Evolutionary conservation across 2,113 vertebrate species (phyloP), one percentile per base, ranked within the genome.

Genomic region (Nothoprocta perdicaria): DNA sequence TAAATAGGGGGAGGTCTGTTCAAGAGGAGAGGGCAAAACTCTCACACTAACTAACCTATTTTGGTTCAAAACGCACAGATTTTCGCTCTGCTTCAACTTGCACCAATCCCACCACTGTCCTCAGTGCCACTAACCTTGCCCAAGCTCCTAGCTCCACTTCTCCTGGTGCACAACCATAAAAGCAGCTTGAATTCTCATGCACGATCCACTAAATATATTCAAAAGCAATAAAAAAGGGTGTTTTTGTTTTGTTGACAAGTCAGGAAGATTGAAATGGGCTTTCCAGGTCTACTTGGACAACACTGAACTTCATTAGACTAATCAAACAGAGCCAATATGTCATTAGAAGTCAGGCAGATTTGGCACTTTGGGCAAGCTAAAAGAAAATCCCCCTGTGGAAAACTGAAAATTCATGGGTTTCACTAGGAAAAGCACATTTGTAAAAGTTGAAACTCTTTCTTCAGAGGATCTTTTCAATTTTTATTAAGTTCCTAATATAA

Each of bases 301-400:
- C 6, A 11, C 43, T 2, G 0, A 4, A 6, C 60, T 75, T 55
- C 12, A 14, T 6, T 24, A 10, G 14, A 14, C 5, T 40, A 23
- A 72, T n/a, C 10, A 21, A 87, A 22, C 7, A 43, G 6, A 62
- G 19, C 1, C 18, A 52, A 31, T 10, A 61, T 2, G 23, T 8
- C 24, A 31, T 5, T 72, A 66, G 45, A 73, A 58, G 31, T 7
- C 14, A 10, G 52, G 6, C 16, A 12, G 52, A 73, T 19, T 15
- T n/a, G 31, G 15, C 18, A 31, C 9, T 81, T 61, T 27, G 50
- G 26, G 26, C 24, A 87, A 66, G 40, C 10, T n/a, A 35, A 53
- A 77, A 67, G 17, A 81, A 71, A 16, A 10, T 7, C 4, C 3
- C 7, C 9, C 14, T 12, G 2, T 0, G 5, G 14, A 90, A 80